These are phyloP conservation scores for Corydoras maculifer DNA, from an alignment of 2,113 vertebrate species.

Conservation along the genomic window DNA sequence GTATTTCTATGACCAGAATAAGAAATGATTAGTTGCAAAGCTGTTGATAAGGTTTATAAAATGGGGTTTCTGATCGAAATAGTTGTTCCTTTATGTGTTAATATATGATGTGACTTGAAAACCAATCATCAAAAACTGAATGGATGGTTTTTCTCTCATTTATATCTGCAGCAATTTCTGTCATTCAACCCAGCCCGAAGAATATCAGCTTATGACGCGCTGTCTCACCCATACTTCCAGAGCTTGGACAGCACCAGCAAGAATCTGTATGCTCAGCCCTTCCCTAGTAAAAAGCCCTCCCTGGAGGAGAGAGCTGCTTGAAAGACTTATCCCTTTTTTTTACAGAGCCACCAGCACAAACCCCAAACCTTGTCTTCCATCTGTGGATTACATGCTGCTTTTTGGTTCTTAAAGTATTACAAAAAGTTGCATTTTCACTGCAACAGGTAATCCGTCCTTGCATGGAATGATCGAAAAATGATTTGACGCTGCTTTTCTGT, in stretches of 20 bases:
- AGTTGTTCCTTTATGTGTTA: too few species aligned
- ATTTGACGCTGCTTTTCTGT: slow-evolving; percentile 38
- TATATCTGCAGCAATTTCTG: slow-evolving; percentile 79
- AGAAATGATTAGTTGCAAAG: too few species aligned
- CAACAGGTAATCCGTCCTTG: slow-evolving; percentile 20
- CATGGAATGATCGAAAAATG: slow-evolving; percentile 32
- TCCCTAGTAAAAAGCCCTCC: slow-evolving; percentile 80
- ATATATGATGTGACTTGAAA: too few species aligned
- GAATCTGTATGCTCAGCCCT: slow-evolving; percentile 75
- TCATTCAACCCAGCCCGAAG: slow-evolving; percentile 90
- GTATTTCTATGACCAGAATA: too few species aligned
- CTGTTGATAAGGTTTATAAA: too few species aligned
- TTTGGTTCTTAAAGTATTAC: slow-evolving; percentile 42
- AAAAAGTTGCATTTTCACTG: slow-evolving; percentile 26
- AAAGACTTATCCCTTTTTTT: slow-evolving; percentile 34
- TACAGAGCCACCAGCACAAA: slow-evolving; percentile 10
- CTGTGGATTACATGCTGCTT: slow-evolving; percentile 65
- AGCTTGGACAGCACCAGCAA: slow-evolving; percentile 85
- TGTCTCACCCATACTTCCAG: slow-evolving; percentile 91
- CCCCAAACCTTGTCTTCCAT: slow-evolving; percentile 50
- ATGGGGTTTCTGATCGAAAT: too few species aligned
- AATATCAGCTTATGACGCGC: slow-evolving; percentile 88
- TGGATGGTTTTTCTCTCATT: too few species aligned
- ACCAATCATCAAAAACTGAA: too few species aligned
- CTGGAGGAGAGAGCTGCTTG: slow-evolving; percentile 81